Evolutionary conservation across 2,888 invertebrate species (phyloP).

Genomic region (Alcis repandata): DNA sequence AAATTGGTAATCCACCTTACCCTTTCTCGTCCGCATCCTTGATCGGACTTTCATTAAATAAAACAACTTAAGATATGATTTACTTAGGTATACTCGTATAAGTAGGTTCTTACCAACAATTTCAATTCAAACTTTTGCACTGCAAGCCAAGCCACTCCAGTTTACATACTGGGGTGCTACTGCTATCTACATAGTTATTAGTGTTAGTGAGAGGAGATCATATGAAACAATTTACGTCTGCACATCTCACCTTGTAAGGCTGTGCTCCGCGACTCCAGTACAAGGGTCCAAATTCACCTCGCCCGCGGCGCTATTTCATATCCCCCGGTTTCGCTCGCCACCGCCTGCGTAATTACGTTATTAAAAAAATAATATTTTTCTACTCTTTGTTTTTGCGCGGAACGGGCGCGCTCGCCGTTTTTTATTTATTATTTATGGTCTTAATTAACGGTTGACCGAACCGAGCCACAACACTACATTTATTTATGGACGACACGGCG

Average conservation of each 20-base stretch:
- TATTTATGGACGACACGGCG: slow-evolving; percentile 33
- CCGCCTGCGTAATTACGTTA: slow-evolving; percentile 61
- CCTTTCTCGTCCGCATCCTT: no score
- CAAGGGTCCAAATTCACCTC: slow-evolving; percentile 11
- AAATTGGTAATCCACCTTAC: no score
- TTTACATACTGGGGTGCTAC: no score
- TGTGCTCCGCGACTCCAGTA: background rate
- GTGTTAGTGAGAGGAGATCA: background rate
- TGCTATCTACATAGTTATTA: no score
- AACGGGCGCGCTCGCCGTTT: slow-evolving; percentile 41
- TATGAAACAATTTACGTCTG: background rate
- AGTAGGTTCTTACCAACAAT: no score
- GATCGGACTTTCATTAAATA: no score
- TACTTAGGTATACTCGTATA: no score
- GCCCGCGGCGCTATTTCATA: slow-evolving; percentile 29
- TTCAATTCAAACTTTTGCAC: no score
- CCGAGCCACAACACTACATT: slow-evolving; percentile 27
- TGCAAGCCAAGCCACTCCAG: no score
- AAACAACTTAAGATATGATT: no score
- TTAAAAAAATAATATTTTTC: slow-evolving; percentile 61
- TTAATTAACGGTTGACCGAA: slow-evolving; percentile 61
- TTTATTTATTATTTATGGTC: slow-evolving; percentile 67
- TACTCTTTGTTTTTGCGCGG: slow-evolving; percentile 57
- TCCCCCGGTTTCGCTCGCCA: slow-evolving; percentile 29
- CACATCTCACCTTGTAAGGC: no score